These are phyloP conservation scores for Orestias chungarensis DNA, from an alignment of 2,797 vertebrate species.

Conservation along the genomic window DNA sequence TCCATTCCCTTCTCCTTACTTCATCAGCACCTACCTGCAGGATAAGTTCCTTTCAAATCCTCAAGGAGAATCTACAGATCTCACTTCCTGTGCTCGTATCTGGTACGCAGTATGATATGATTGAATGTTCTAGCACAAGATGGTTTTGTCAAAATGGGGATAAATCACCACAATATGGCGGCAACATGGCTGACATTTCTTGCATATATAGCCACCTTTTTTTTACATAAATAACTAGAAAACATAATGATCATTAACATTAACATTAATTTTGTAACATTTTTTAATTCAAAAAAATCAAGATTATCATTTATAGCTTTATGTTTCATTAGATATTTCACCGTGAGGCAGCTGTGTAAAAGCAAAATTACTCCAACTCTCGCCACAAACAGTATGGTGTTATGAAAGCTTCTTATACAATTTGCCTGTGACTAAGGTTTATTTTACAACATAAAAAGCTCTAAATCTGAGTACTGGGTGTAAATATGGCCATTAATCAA, in stretches of 20 bases:
- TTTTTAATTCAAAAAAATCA: constrained; percentile 13
- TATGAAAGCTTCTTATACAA: neutral
- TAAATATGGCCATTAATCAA: neutral
- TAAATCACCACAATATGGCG: neutral
- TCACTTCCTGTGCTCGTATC: constrained; percentile 30
- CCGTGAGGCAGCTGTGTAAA: constrained; percentile 2
- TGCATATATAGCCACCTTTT: constrained; percentile 1
- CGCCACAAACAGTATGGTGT: constrained; percentile 2
- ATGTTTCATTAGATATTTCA: constrained; percentile 6
- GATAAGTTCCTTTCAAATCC: constrained; percentile 37
- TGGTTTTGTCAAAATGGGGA: constrained; percentile 9
- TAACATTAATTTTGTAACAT: too few species aligned
- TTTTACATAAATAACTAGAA: constrained; percentile 9
- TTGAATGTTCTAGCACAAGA: constrained; percentile 14
- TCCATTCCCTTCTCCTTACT: constrained; percentile 3
- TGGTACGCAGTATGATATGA: constrained; percentile 31
- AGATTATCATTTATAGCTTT: neutral
- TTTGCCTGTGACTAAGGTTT: neutral
- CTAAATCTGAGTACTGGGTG: neutral
- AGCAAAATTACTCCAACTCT: neutral
- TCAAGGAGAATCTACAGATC: constrained; percentile 4
- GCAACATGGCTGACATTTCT: neutral
- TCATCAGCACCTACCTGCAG: constrained; percentile 13
- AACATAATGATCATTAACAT: neutral
- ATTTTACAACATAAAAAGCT: neutral